phyloP scores from a whole-genome alignment of 2,888 invertebrate genomes.

The Harmothoe impar region DNA sequence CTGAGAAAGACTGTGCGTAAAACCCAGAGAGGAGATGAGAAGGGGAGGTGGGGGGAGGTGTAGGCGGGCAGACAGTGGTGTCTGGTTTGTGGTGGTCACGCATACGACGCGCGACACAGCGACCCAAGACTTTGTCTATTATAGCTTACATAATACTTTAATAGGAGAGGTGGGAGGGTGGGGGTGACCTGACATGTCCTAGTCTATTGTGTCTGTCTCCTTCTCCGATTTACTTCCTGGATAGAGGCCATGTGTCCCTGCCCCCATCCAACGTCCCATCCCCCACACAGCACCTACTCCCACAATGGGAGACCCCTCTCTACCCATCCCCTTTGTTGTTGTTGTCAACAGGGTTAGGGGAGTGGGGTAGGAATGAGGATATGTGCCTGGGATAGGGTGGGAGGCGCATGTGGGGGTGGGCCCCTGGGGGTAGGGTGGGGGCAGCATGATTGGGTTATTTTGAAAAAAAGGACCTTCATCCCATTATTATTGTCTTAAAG shows the following conservation, averaged over 20 bases:
- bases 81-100: background rate
- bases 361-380: background rate
- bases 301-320: background rate
- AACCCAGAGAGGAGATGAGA: background rate
- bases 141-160: background rate
- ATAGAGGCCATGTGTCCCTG: background rate
- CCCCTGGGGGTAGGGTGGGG: no score
- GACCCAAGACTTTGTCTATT: no score
- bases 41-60: background rate
- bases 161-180: background rate
- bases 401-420: background rate
- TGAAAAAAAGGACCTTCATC: no score
- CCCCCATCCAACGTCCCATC: background rate
- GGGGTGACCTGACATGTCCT: background rate
- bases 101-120: no score
- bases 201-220: background rate
- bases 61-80: slow-evolving; percentile 23
- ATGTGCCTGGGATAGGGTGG: background rate
- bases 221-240: background rate
- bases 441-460: no score
- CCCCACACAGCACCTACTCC: background rate
- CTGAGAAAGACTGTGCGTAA: no score
- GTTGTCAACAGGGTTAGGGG: background rate
- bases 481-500: no score
- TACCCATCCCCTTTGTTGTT: no score